These are phyloP conservation scores for rat (Rattus norvegicus) DNA, from an alignment of 2,113 vertebrate species.

Conservation along the genomic window GRCr8 NC_086039.1:45570001-45570500, in stretches of 20 bases:
- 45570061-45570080: constrained; percentile 65
- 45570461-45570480: background rate
- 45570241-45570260: background rate
- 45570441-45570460: background rate
- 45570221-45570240: background rate
- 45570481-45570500: background rate
- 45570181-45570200: rapidly evolving
- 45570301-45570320: background rate
- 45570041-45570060: constrained; percentile 74
- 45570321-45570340: no score
- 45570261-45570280: background rate
- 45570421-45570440: background rate
- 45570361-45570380: background rate
- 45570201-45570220: background rate
- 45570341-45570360: background rate
- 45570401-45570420: background rate
- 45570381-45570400: background rate
- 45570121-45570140: background rate
- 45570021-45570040: constrained; percentile 75
- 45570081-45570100: constrained; percentile 68
- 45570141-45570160: background rate
- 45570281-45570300: background rate
- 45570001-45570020: constrained; percentile 82
- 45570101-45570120: background rate
- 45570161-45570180: rapidly evolving